phyloP scores from a whole-genome alignment of 2,113 vertebrate genomes.

The human region DNA sequence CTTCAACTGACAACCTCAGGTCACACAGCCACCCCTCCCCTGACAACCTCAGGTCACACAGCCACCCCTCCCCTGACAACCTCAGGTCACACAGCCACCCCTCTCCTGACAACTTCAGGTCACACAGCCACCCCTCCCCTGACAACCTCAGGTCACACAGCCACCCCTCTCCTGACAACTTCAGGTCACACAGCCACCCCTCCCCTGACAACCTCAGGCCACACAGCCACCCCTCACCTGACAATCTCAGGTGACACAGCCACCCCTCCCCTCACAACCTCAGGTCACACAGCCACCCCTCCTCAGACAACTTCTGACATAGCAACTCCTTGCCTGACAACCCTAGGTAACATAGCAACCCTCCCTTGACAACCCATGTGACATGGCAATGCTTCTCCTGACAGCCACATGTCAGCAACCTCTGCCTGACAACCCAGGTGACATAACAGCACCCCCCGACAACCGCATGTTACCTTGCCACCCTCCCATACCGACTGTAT shows the following conservation, averaged over 20 bases:
- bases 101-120: too few relatives aligned
- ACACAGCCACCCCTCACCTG: too few relatives aligned
- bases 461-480: neutral
- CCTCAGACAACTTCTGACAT: neutral
- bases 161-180: neutral
- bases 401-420: neutral
- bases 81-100: too few relatives aligned
- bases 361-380: neutral
- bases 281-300: too few relatives aligned
- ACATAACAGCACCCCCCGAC: neutral
- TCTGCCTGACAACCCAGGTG: neutral
- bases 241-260: too few relatives aligned
- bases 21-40: rapidly evolving
- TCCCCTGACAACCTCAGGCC: neutral
- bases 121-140: too few relatives aligned
- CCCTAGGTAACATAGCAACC: neutral
- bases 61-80: neutral
- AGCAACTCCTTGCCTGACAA: neutral
- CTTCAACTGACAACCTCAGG: neutral
- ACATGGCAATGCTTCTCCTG: neutral
- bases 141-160: neutral
- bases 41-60: neutral
- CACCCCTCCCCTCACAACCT: too few relatives aligned
- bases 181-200: neutral
- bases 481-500: neutral